phyloP scores from a whole-genome alignment of 2,113 vertebrate species.

The Petrocephalus zakoni region DNA sequence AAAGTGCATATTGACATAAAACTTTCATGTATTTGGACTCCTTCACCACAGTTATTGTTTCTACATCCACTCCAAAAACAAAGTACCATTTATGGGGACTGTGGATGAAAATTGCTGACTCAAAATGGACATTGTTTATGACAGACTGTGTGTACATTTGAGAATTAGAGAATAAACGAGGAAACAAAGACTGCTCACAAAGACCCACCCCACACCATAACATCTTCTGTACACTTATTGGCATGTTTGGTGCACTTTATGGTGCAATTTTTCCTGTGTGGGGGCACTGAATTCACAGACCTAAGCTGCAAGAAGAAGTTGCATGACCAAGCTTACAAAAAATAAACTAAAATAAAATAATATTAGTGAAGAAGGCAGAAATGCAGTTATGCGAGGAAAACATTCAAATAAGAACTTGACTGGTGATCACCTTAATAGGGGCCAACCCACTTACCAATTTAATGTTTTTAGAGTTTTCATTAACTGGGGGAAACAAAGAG shows the following conservation, averaged over 20 bases:
- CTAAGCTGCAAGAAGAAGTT: neutral
- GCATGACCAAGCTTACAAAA: neutral
- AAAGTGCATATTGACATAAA: neutral
- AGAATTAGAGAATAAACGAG: neutral
- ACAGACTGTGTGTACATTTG: neutral
- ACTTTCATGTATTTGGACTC: neutral
- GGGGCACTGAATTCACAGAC: neutral
- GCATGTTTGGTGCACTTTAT: neutral
- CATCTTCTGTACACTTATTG: neutral
- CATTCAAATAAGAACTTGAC: neutral
- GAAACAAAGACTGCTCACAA: neutral
- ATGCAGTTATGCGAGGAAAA: neutral
- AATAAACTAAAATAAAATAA: neutral
- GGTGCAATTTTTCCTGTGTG: neutral
- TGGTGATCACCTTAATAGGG: neutral
- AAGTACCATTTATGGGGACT: neutral
- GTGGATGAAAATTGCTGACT: neutral
- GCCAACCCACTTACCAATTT: neutral
- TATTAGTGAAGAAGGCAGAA: neutral
- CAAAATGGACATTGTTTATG: neutral
- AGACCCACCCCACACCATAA: neutral
- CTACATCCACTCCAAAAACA: neutral
- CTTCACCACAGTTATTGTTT: neutral
- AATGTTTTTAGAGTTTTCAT: neutral
- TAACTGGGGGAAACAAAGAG: neutral